Base-by-base conservation (phyloP, 2,888 invertebrate species). In the Aphidius colemani region DNA sequence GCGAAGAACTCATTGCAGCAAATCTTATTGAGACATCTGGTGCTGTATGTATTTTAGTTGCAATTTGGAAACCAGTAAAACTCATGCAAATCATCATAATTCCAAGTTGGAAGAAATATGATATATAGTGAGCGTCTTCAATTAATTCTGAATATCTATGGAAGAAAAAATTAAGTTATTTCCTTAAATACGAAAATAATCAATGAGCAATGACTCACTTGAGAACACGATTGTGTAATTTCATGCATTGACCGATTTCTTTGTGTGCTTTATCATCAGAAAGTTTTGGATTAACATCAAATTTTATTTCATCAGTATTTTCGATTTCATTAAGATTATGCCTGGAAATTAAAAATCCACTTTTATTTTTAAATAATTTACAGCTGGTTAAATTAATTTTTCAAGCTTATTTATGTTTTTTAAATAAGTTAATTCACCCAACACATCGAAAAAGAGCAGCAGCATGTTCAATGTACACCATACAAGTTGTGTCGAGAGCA, bases 21-120 rank as follows among this genome's bases (percentile, higher is more conserved):
- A 30, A 30, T 30, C 30, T 30, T 5, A 30, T 30, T 30, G 30
- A 30, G 3, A 30, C 30, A 30, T 30, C 30, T 30, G 30, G 30
- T 30, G 30, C 30, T 30, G 30, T 30, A 2, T 30, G 30, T 30
- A 30, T 30, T 30, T 30, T 30, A 30, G 30, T 30, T 30, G 30
- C 30, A 40, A 72, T 75, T 70, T 75, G 75, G 18, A 72, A 75
- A 48, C 69, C 70, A 1, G 73, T 73, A 55, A 75, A 75, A 58
- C 72, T 75, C 51, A 75, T 67, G 40, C 74, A 71, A 9, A 73
- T 44, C 75, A 75, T 74, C 56, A 63, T 72, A 7, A 74, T 59
- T 43, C 74, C 75, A 59, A 75, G 43, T 69, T 74, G 73, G 55
- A 74, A 67, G 59, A 75, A 72, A 56, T 69, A 74, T 43, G 74